A percentile compares a stretch with the other conserved stretches of the same genome.
phyloP scores from a whole-genome alignment of 1,140 invertebrate species.

The Papilio helenus region DNA sequence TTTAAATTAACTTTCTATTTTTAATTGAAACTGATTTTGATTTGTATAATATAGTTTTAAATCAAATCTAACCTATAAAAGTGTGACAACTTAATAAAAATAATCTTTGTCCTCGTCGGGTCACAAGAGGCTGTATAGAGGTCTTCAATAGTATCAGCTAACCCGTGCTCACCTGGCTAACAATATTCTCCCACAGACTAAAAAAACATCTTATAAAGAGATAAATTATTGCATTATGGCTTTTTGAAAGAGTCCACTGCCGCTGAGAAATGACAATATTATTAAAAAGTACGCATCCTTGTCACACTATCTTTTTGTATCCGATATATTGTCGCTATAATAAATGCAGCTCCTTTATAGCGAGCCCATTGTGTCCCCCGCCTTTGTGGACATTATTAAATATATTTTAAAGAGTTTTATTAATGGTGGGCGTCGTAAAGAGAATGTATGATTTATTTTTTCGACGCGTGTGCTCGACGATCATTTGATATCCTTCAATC shows the following conservation, averaged over 20 bases:
- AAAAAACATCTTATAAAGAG: conserved; percentile 80
- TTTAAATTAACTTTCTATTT: background rate
- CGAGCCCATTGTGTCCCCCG: conserved; percentile 73
- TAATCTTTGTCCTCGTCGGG: background rate
- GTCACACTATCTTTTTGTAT: conserved; percentile 82
- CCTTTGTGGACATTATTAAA: conserved; percentile 83
- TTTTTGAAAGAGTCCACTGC: conserved; percentile 83
- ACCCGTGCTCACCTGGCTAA: conserved; percentile 78
- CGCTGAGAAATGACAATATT: conserved; percentile 83
- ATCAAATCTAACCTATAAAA: background rate
- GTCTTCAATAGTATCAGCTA: conserved; percentile 60
- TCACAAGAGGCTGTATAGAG: conserved; percentile 56
- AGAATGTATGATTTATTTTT: conserved; percentile 82
- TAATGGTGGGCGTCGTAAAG: conserved; percentile 79
- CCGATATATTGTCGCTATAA: conserved; percentile 82
- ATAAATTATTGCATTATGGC: conserved; percentile 83
- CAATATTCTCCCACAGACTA: conserved; percentile 70
- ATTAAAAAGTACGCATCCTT: conserved; percentile 82
- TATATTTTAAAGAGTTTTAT: conserved; percentile 83
- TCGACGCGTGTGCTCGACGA: conserved; percentile 78
- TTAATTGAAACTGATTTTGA: background rate
- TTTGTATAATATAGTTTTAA: background rate
- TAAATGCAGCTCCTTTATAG: conserved; percentile 81
- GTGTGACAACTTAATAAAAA: conserved; percentile 22
- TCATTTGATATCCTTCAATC: conserved; percentile 70